Conservation (phyloP, 2,888 invertebrate species). For the Lissonota sp. region DNA sequence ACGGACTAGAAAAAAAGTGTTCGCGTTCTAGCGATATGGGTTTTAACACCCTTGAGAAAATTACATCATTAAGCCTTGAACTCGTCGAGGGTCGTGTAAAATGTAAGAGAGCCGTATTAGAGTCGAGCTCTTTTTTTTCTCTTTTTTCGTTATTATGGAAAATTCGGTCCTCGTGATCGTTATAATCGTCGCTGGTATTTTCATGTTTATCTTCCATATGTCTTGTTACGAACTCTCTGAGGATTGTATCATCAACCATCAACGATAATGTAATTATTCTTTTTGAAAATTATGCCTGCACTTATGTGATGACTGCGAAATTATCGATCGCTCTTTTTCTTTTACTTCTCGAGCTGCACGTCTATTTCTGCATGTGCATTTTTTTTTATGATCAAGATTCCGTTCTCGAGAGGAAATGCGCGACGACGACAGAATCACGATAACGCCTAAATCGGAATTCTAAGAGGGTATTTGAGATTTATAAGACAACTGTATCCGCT, state of each 20-base stretch:
- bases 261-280: constrained; percentile 21
- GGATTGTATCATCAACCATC: neutral
- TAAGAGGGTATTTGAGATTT: neutral
- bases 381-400: constrained; percentile 63
- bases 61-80: constrained; percentile 47
- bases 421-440: neutral
- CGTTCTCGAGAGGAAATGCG: constrained; percentile 51
- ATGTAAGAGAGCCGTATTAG: neutral
- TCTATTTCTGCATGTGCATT: constrained; percentile 8
- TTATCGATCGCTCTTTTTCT: constrained; percentile 54
- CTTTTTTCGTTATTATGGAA: constrained; percentile 17
- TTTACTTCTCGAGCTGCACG: constrained; percentile 69
- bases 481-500: neutral
- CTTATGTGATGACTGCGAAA: constrained; percentile 52
- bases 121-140: constrained; percentile 1
- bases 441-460: neutral
- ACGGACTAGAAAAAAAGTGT: neutral
- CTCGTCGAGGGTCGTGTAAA: constrained; percentile 25
- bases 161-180: constrained; percentile 18
- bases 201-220: constrained; percentile 33
- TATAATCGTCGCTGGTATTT: constrained; percentile 16
- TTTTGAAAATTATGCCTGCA: constrained; percentile 18
- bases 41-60: constrained; percentile 13
- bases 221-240: constrained; percentile 9
- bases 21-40: constrained; percentile 13